Conservation (phyloP, 2,888 invertebrate genomes). For the Seira musarum region DNA sequence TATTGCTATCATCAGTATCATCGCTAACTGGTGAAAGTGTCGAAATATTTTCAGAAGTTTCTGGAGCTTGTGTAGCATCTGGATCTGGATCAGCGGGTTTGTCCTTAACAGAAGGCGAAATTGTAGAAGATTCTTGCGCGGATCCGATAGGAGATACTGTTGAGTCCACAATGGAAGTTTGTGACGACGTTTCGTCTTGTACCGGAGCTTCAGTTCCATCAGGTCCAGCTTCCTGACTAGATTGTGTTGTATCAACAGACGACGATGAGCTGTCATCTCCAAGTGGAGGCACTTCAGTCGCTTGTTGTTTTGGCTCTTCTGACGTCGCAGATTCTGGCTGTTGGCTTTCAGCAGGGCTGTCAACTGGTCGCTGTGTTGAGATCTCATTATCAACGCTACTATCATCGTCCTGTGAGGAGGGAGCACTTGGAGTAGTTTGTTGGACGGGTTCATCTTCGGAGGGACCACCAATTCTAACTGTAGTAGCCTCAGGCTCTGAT, state of each 20-base stretch:
- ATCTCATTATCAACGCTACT: too few species aligned
- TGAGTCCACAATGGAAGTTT: too few species aligned
- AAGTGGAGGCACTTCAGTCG: conserved; percentile 20
- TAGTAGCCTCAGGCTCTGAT: conserved; percentile 18
- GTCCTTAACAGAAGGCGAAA: not conserved
- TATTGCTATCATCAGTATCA: too few species aligned
- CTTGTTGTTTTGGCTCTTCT: conserved; percentile 9
- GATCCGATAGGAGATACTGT: too few species aligned
- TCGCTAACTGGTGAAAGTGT: too few species aligned
- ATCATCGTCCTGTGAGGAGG: conserved; percentile 3
- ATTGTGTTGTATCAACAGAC: not conserved
- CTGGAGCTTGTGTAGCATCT: not conserved
- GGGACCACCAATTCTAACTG: conserved; percentile 13
- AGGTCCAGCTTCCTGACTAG: not conserved
- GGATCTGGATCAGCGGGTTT: not conserved
- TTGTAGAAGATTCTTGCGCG: too few species aligned
- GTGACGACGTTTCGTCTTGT: too few species aligned
- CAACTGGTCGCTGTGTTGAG: conserved; percentile 23
- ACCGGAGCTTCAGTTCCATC: not conserved
- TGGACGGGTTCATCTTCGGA: conserved; percentile 8
- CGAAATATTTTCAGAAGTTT: not conserved
- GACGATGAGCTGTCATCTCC: conserved; percentile 6
- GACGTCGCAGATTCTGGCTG: conserved; percentile 11
- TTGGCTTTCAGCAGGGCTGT: not conserved
- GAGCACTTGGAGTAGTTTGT: not conserved